Conservation (phyloP, 2,888 invertebrate genomes). For the Tetranychus piercei region DNA sequence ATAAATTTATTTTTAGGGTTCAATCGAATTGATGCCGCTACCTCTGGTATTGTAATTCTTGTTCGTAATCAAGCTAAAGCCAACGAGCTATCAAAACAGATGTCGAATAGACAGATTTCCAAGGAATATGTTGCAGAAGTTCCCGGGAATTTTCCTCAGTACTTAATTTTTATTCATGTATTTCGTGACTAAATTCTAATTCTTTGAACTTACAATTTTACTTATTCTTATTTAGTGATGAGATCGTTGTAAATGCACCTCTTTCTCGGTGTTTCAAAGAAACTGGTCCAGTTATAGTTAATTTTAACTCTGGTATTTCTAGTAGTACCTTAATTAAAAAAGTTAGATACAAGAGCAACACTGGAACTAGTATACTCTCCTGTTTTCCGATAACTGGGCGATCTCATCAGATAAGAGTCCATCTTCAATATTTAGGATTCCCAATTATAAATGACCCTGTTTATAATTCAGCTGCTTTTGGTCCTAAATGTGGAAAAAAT, state of each 20-base stretch:
- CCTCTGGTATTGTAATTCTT: constrained; percentile 78
- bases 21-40: constrained; percentile 85
- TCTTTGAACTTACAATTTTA: too few relatives aligned
- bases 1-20: constrained; percentile 40
- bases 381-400: constrained; percentile 89
- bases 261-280: constrained; percentile 32
- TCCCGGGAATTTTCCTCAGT: constrained; percentile 82
- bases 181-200: background rate
- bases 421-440: constrained; percentile 87
- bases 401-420: constrained; percentile 97
- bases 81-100: constrained; percentile 82
- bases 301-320: constrained; percentile 65
- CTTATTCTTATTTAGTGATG: background rate
- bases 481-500: constrained; percentile 70
- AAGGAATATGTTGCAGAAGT: constrained; percentile 95
- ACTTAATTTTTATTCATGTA: constrained; percentile 24
- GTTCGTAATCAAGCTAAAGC: constrained; percentile 84
- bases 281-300: constrained; percentile 86
- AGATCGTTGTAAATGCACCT: background rate
- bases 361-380: constrained; percentile 72
- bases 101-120: constrained; percentile 69
- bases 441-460: constrained; percentile 93
- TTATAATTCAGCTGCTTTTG: constrained; percentile 79
- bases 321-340: constrained; percentile 77
- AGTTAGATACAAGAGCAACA: constrained; percentile 65